Conservation (phyloP, 2,113 vertebrate genomes). For the Mesoclemmys tuberculata region DNA sequence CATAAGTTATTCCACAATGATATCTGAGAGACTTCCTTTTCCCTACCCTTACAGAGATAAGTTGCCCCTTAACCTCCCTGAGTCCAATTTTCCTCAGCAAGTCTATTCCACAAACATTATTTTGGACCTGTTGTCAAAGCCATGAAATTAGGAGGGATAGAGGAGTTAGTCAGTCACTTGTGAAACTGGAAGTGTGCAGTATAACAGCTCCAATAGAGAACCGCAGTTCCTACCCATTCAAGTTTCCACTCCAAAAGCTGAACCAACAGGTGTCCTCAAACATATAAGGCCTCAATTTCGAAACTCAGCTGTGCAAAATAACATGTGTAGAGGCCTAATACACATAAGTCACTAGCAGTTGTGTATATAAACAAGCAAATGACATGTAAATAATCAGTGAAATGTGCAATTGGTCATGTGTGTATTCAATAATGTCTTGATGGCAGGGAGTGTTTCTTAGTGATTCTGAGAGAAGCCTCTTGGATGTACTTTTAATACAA, state of each 20-base stretch:
- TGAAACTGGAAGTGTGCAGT: background rate
- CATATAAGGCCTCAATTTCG: background rate
- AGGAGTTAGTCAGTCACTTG: fast-evolving
- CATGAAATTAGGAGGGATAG: background rate
- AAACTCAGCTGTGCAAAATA: background rate
- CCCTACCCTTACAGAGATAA: background rate
- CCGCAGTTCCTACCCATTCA: background rate
- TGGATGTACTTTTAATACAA: no score
- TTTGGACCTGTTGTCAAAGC: background rate
- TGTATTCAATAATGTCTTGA: no score
- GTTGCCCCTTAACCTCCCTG: background rate
- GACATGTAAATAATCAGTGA: no score
- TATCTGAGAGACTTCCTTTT: background rate
- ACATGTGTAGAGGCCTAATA: background rate
- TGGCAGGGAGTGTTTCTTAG: no score
- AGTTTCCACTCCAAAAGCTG: background rate
- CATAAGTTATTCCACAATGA: no score
- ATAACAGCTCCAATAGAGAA: background rate
- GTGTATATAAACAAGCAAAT: background rate
- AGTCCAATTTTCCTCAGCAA: fast-evolving
- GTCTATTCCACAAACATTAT: background rate
- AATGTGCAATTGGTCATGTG: no score
- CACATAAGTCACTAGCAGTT: background rate
- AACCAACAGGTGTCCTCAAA: background rate
- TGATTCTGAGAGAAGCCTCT: no score